A percentile compares a stretch with the other conserved stretches of the same genome.
phyloP scores from a whole-genome alignment of 2,888 invertebrate species.

The Ligdia adustata region DNA sequence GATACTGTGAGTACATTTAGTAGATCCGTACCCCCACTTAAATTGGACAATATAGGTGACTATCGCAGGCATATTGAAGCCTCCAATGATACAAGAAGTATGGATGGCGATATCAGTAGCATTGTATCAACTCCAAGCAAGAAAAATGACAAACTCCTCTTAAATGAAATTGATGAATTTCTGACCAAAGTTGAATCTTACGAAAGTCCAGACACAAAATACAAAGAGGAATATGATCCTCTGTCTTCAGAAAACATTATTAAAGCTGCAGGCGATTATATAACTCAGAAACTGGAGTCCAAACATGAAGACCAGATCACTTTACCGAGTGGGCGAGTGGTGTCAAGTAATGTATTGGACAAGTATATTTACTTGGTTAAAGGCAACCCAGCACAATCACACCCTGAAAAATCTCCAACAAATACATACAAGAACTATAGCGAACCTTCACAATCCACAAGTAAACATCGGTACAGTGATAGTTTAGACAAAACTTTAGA shows the following conservation, averaged over 20 bases:
- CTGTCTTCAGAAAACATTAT: conserved; percentile 67
- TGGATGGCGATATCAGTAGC: conserved; percentile 78
- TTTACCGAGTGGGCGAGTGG: conserved; percentile 65
- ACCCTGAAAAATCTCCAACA: conserved; percentile 43
- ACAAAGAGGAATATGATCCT: conserved; percentile 45
- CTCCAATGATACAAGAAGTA: conserved; percentile 49
- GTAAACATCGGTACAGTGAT: conserved; percentile 13
- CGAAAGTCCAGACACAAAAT: conserved; percentile 66
- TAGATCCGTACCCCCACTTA: conserved; percentile 50
- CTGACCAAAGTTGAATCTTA: conserved; percentile 74
- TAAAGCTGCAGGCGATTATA: conserved; percentile 70
- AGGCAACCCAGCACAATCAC: conserved; percentile 49
- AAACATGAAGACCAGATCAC: conserved; percentile 54
- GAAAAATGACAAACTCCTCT: conserved; percentile 70
- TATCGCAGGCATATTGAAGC: conserved; percentile 16
- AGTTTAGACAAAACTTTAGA: conserved; percentile 27
- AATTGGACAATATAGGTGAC: conserved; percentile 37
- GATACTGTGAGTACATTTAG: conserved; percentile 48
- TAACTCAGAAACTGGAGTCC: conserved; percentile 62
- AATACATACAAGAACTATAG: conserved; percentile 33
- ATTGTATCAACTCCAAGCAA: conserved; percentile 75
- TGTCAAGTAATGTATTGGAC: conserved; percentile 64
- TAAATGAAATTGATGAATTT: conserved; percentile 79
- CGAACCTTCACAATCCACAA: conserved; percentile 28
- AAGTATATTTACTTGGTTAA: conserved; percentile 77